Conservation (phyloP, 2,113 vertebrate genomes). For the Mesitornis unicolor region DNA sequence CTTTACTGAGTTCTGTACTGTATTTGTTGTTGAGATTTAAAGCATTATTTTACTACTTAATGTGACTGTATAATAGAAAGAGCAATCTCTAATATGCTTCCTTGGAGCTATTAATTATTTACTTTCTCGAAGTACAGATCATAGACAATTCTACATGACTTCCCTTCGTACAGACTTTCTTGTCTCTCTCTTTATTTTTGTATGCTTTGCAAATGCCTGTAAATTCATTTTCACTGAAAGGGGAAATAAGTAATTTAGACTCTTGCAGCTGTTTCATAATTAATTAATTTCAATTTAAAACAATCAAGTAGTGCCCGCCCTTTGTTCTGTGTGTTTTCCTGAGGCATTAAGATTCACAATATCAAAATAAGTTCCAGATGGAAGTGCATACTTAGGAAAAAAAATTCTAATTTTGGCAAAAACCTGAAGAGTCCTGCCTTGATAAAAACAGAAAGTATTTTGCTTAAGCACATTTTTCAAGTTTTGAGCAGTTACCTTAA, state of each 20-base stretch:
- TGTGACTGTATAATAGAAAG: slow-evolving; percentile 28
- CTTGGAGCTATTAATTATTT: slow-evolving; percentile 61
- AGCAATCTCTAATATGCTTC: slow-evolving; percentile 45
- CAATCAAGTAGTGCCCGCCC: slow-evolving; percentile 8
- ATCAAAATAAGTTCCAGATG: slow-evolving; percentile 50
- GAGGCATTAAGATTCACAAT: slow-evolving; percentile 16
- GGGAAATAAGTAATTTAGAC: slow-evolving; percentile 49
- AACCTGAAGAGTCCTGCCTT: not conserved
- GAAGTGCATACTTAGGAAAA: not conserved
- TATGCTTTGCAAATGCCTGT: slow-evolving; percentile 26
- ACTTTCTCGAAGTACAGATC: slow-evolving; percentile 51
- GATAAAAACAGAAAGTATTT: not conserved
- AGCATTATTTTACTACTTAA: slow-evolving; percentile 6
- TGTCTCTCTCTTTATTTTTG: slow-evolving; percentile 34
- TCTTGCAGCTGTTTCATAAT: slow-evolving; percentile 49
- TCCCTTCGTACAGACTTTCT: slow-evolving; percentile 36
- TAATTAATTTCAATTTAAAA: slow-evolving; percentile 62
- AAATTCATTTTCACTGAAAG: slow-evolving; percentile 31
- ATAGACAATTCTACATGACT: slow-evolving; percentile 40
- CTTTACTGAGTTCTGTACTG: not conserved
- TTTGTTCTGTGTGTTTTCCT: slow-evolving; percentile 35
- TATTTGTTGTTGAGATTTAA: slow-evolving; percentile 41
- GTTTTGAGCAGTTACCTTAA: not conserved
- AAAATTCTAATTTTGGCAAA: not conserved
- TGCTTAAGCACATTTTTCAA: not conserved